Evolutionary conservation across 2,888 invertebrate genomes (phyloP).

Genomic region (Nasonovia ribisnigri): DNA sequence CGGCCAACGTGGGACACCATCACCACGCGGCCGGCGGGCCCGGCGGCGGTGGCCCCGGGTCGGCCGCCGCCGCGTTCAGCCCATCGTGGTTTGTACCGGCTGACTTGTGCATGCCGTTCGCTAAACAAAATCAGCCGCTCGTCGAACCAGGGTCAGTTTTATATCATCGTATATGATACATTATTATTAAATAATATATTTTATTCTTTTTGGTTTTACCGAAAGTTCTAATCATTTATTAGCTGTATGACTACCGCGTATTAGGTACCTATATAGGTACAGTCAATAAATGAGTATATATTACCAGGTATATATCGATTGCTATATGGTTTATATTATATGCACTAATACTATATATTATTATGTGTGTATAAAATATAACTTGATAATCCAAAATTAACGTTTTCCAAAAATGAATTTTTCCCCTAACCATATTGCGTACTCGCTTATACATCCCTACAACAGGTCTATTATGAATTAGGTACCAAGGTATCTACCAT

Average conservation of each 20-base stretch:
- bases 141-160: slow-evolving; percentile 91
- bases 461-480: neutral
- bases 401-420: neutral
- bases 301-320: neutral
- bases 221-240: neutral
- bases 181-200: neutral
- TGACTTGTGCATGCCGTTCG: slow-evolving; percentile 90
- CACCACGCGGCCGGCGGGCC: slow-evolving; percentile 66
- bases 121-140: slow-evolving; percentile 81
- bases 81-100: slow-evolving; percentile 96
- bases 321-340: neutral
- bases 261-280: neutral
- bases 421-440: neutral
- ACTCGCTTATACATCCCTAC: neutral
- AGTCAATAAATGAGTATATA: no score
- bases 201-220: neutral
- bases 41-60: slow-evolving; percentile 71
- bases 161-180: slow-evolving; percentile 65
- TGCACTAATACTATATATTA: neutral
- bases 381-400: neutral
- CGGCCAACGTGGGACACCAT: slow-evolving; percentile 58
- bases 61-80: slow-evolving; percentile 80
- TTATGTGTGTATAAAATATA: neutral
- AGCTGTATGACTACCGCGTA: neutral
- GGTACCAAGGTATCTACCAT: neutral